A percentile compares a stretch with the other conserved stretches of the same genome.
Conservation (phyloP, 2,113 vertebrate genomes). For the Eulacestoma nigropectus region DNA sequence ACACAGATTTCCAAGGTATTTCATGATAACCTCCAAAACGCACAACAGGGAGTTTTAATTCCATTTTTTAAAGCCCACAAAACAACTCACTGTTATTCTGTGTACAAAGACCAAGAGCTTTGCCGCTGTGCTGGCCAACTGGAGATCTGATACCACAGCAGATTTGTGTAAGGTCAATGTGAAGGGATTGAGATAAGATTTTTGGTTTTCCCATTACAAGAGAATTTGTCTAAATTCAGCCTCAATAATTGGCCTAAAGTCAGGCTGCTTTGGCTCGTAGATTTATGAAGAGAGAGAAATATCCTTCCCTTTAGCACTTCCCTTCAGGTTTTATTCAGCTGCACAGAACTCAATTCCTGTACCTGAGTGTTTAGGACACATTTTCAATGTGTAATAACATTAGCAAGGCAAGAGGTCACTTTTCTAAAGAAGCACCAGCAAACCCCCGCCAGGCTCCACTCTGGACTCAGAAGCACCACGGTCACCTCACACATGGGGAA, state of each 20-base stretch:
- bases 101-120: background rate
- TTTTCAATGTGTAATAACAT: background rate
- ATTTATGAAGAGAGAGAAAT: background rate
- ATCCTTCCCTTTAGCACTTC: background rate
- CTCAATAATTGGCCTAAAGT: background rate
- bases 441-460: fast-evolving
- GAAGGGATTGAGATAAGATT: background rate
- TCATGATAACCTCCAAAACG: background rate
- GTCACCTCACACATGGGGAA: fast-evolving
- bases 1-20: background rate
- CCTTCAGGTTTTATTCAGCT: background rate
- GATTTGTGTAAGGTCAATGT: background rate
- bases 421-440: background rate
- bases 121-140: background rate
- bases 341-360: background rate
- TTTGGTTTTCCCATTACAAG: background rate
- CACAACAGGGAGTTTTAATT: background rate
- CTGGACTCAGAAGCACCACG: fast-evolving
- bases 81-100: background rate
- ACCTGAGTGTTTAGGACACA: background rate
- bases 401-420: background rate
- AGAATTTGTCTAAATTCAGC: background rate
- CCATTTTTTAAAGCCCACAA: background rate
- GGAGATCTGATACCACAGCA: conserved; percentile 3
- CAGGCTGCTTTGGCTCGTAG: background rate